A percentile compares a stretch with the other conserved stretches of the same genome.
Evolutionary conservation across 2,797 vertebrate species (phyloP).

Genomic region (Oophaga sylvatica): DNA sequence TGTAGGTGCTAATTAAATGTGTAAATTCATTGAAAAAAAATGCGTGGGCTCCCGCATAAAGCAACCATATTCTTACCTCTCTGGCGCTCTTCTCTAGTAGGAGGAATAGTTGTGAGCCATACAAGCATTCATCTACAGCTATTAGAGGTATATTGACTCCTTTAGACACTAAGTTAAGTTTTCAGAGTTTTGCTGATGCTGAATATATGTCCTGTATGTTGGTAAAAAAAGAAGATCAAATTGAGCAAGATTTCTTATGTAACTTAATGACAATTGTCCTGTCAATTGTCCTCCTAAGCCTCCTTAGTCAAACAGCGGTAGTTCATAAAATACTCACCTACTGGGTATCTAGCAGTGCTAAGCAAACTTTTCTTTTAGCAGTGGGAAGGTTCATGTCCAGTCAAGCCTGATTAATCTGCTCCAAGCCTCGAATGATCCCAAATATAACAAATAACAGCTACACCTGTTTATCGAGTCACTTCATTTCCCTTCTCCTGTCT

Average conservation of each 20-base stretch:
- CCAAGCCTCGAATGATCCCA: constrained; percentile 72
- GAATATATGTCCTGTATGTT: background rate
- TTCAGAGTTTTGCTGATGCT: background rate
- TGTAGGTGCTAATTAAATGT: too few species aligned
- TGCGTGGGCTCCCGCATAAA: too few species aligned
- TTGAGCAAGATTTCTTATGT: constrained; percentile 72
- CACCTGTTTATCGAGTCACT: constrained; percentile 81
- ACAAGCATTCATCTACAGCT: too few species aligned
- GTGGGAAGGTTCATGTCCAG: constrained; percentile 75
- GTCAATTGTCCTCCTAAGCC: constrained; percentile 77
- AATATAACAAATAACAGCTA: constrained; percentile 71
- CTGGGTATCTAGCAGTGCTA: constrained; percentile 75
- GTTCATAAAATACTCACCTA: constrained; percentile 82
- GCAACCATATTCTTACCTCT: too few species aligned
- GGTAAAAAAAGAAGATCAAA: constrained; percentile 62
- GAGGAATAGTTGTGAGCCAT: too few species aligned
- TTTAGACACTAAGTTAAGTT: background rate
- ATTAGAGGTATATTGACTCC: too few species aligned
- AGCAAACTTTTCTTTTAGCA: constrained; percentile 72
- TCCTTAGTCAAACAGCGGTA: constrained; percentile 75
- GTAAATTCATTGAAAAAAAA: too few species aligned
- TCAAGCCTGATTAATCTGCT: constrained; percentile 78
- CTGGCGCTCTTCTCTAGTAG: too few species aligned
- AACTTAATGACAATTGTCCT: constrained; percentile 61
- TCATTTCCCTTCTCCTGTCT: constrained; percentile 75